Percentiles rank a stretch among this genome's conserved stretches.
Conservation (phyloP, 2,888 invertebrate species). For the Acanthococcus lagerstroemiae region DNA sequence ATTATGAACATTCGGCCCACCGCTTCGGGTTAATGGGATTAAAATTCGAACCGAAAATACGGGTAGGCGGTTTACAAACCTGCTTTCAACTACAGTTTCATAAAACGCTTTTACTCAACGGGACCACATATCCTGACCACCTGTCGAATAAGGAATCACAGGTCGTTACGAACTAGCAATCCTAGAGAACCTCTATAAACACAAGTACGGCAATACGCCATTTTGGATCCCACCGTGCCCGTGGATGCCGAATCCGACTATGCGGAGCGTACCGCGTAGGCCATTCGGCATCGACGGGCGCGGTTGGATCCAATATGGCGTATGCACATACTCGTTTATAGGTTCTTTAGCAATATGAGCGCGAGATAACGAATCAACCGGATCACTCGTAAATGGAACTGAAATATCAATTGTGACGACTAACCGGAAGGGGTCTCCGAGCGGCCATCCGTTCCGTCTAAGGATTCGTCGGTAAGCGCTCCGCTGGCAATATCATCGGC, state of each 20-base stretch:
- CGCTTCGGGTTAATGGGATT: background rate
- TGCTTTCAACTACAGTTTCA: background rate
- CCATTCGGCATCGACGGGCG: too few species aligned
- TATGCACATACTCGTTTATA: too few species aligned
- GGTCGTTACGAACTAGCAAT: background rate
- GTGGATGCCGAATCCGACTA: too few species aligned
- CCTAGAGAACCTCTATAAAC: too few species aligned
- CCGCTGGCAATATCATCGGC: conserved; percentile 35
- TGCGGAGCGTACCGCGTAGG: too few species aligned
- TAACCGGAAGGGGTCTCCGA: conserved; percentile 26
- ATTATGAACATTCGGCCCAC: too few species aligned
- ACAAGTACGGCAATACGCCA: too few species aligned
- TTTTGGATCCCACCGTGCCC: too few species aligned
- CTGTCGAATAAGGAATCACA: background rate
- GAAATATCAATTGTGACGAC: background rate
- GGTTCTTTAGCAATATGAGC: too few species aligned
- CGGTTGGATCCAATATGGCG: background rate
- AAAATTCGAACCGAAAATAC: background rate
- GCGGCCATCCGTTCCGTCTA: conserved; percentile 26
- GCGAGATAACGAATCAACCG: too few species aligned
- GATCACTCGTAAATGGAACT: background rate
- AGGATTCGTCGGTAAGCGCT: conserved; percentile 30
- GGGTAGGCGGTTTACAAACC: background rate
- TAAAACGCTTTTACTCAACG: background rate
- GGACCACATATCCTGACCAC: conserved; percentile 1